Evolutionary conservation across 2,113 vertebrate genomes (phyloP).

Genomic region (Morone chrysops): DNA sequence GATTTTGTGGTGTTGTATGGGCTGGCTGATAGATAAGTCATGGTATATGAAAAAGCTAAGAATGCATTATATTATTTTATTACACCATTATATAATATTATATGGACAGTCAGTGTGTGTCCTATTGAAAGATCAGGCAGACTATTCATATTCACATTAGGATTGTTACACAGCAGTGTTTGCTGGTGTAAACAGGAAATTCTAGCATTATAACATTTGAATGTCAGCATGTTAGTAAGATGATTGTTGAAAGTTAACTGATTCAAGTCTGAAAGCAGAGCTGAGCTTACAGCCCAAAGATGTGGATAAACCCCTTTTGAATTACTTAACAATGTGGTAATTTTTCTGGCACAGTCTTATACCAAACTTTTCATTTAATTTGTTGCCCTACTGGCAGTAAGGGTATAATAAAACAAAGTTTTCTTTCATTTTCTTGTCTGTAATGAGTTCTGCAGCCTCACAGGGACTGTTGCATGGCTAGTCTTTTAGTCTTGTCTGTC

Average conservation of each 20-base stretch:
- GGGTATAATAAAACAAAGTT: background rate
- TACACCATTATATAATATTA: background rate
- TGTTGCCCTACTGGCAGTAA: background rate
- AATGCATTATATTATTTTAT: background rate
- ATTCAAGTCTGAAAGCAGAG: conserved; percentile 4
- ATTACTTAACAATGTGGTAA: background rate
- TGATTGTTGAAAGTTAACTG: background rate
- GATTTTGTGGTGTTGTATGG: background rate
- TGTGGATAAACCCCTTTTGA: background rate
- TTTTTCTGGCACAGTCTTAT: background rate
- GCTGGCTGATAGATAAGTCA: background rate
- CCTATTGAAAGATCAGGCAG: background rate
- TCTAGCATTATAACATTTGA: background rate
- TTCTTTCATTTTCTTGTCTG: background rate
- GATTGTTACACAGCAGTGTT: background rate
- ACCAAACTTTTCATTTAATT: background rate
- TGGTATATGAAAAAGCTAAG: background rate
- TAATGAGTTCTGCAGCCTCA: conserved; percentile 1
- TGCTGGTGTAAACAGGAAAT: background rate
- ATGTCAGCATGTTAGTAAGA: background rate
- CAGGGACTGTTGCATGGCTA: background rate
- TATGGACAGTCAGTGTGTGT: background rate
- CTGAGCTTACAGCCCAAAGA: background rate
- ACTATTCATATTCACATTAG: background rate
- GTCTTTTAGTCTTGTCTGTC: background rate